Percentiles rank a stretch among this genome's conserved stretches.
These are phyloP conservation scores for Lochmaea capreae DNA, from an alignment of 2,888 invertebrate species.

Conservation along the genomic window DNA sequence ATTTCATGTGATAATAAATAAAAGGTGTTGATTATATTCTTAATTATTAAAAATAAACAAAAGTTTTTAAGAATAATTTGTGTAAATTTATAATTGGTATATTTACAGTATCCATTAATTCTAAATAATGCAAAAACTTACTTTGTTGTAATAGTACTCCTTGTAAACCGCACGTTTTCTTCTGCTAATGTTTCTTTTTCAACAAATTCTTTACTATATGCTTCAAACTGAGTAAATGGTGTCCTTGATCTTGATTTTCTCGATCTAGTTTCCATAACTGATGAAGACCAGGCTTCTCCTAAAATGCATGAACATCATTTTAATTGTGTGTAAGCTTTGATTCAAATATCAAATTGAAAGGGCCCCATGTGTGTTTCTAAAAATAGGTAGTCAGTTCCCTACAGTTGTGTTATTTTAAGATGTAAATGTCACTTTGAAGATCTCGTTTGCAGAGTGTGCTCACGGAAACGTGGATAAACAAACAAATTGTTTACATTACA, in stretches of 20 bases:
- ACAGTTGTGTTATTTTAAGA: conserved; percentile 12
- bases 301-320: conserved; percentile 8
- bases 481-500: conserved; percentile 20
- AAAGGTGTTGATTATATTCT: too few relatives aligned
- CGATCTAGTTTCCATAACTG: conserved; percentile 70
- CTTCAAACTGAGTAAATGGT: conserved; percentile 72
- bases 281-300: conserved; percentile 5
- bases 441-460: not conserved
- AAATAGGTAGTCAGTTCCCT: conserved; percentile 10
- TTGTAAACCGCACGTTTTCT: conserved; percentile 53
- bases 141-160: conserved; percentile 68
- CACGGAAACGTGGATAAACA: conserved; percentile 9
- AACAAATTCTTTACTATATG: conserved; percentile 68
- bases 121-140: conserved; percentile 57
- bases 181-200: conserved; percentile 59
- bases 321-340: not conserved
- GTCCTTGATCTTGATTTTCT: conserved; percentile 77
- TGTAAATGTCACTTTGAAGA: not conserved
- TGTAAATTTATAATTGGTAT: too few relatives aligned
- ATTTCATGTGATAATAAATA: too few relatives aligned
- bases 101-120: not conserved
- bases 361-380: conserved; percentile 8
- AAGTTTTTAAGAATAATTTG: too few relatives aligned
- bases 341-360: not conserved
- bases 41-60: too few relatives aligned